Percentiles rank a stretch among this genome's conserved stretches.
phyloP scores from a whole-genome alignment of 2,888 invertebrate species.

The Eulithis testata region DNA sequence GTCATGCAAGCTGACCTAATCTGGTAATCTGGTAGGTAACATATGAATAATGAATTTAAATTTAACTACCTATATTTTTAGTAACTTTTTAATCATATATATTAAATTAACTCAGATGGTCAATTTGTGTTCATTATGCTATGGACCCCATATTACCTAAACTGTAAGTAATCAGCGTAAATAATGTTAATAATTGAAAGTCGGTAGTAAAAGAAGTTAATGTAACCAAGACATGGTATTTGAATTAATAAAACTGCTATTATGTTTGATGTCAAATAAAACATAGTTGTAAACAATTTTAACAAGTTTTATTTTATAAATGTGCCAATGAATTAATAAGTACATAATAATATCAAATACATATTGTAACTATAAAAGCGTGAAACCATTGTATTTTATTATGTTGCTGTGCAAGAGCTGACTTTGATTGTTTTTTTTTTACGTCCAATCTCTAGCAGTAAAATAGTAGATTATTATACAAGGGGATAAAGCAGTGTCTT shows the following conservation, averaged over 20 bases:
- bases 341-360: constrained; percentile 57
- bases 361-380: constrained; percentile 66
- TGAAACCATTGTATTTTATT: constrained; percentile 51
- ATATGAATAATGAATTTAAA: no score
- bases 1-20: no score
- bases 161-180: constrained; percentile 17
- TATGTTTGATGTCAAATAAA: constrained; percentile 47
- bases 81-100: neutral
- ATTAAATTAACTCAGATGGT: neutral
- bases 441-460: no score
- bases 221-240: neutral
- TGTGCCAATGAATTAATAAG: constrained; percentile 70
- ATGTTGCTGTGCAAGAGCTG: constrained; percentile 43
- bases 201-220: neutral
- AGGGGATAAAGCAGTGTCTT: no score
- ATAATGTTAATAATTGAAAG: constrained; percentile 10
- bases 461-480: no score
- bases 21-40: neutral
- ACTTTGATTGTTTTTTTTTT: no score
- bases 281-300: constrained; percentile 67
- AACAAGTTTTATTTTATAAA: constrained; percentile 81
- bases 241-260: no score
- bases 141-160: constrained; percentile 1
- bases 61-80: constrained; percentile 4
- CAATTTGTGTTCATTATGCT: neutral